Conservation (phyloP, 1,140 invertebrate species). For the Drosophila grimshawi region DNA sequence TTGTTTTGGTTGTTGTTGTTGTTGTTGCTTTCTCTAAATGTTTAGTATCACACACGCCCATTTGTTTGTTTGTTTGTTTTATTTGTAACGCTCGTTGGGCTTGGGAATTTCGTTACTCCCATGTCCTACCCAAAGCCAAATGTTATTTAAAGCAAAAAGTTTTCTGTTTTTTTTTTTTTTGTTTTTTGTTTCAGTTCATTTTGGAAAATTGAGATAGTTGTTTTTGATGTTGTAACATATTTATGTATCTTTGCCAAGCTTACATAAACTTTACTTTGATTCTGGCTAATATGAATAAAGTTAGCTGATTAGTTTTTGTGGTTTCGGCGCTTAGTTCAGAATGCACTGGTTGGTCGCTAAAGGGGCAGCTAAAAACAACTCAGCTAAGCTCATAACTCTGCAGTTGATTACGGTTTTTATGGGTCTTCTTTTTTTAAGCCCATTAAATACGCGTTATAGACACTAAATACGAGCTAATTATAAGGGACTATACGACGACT, state of each 20-base stretch:
- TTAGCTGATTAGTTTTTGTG: constrained; percentile 39
- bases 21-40: constrained; percentile 68
- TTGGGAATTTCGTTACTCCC: background rate
- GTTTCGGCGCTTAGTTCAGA: constrained; percentile 24
- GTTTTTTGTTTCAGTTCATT: constrained; percentile 59
- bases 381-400: constrained; percentile 72
- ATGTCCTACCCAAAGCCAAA: constrained; percentile 18
- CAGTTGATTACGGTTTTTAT: constrained; percentile 57
- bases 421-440: background rate
- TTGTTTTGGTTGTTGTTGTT: constrained; percentile 51
- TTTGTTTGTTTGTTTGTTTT: constrained; percentile 49
- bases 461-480: constrained; percentile 34
- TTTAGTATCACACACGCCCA: constrained; percentile 80
- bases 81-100: constrained; percentile 16
- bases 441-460: constrained; percentile 33
- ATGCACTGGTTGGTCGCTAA: constrained; percentile 57
- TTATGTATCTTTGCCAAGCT: constrained; percentile 25
- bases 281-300: constrained; percentile 55
- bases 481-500: constrained; percentile 25
- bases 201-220: constrained; percentile 53
- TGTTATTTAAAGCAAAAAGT: constrained; percentile 49
- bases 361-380: constrained; percentile 52
- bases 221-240: constrained; percentile 15
- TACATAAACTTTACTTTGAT: constrained; percentile 48
- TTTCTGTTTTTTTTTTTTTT: constrained; percentile 46